These are phyloP conservation scores for Gadopsis marmoratus DNA, from an alignment of 2,797 vertebrate genomes.

Conservation along the genomic window DNA sequence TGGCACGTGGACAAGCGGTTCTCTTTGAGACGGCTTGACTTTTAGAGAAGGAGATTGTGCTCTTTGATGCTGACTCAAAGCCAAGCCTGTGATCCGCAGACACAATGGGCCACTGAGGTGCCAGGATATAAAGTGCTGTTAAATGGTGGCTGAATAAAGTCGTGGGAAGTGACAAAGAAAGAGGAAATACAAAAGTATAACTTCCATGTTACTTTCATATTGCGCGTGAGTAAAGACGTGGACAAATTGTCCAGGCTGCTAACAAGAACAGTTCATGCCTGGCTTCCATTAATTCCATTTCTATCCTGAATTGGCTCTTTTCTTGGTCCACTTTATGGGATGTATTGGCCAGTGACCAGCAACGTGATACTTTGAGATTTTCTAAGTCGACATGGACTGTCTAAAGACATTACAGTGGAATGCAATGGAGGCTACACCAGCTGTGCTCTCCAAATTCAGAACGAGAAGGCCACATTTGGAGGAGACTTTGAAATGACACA, in stretches of 20 bases:
- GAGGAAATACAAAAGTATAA: background rate
- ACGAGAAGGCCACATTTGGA: background rate
- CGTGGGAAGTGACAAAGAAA: background rate
- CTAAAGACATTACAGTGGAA: background rate
- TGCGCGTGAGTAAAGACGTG: background rate
- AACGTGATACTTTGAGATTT: background rate
- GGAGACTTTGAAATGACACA: conserved; percentile 9
- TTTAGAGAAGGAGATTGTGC: conserved; percentile 47
- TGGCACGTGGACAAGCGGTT: conserved; percentile 48
- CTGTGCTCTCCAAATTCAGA: conserved; percentile 1
- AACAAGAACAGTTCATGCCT: background rate
- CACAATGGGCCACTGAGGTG: conserved; percentile 47
- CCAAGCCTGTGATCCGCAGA: conserved; percentile 46
- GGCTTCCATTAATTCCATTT: background rate
- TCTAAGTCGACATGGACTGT: background rate
- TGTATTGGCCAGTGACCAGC: background rate
- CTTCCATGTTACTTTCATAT: background rate
- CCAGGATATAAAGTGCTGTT: conserved; percentile 48
- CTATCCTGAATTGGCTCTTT: background rate
- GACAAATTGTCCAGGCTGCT: background rate
- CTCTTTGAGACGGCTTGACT: conserved; percentile 56
- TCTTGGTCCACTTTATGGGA: background rate
- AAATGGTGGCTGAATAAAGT: conserved; percentile 24
- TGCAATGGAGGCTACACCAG: background rate
- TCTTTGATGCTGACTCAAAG: conserved; percentile 71